Base-by-base conservation (phyloP, 2,797 vertebrate species). In the Periophthalmus magnuspinnatus region DNA sequence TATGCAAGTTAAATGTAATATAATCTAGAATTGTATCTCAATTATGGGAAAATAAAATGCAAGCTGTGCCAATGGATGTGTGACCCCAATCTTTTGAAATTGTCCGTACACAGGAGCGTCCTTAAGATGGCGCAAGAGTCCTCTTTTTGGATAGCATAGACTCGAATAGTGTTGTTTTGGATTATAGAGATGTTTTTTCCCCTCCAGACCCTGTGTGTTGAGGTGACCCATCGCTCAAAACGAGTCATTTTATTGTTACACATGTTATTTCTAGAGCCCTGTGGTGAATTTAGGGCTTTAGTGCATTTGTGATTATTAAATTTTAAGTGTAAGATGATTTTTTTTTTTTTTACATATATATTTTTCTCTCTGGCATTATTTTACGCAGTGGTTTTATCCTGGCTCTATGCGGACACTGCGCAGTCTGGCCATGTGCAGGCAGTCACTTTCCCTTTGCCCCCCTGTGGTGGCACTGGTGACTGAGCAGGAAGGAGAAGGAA, bases 401-500 rank as follows among this genome's bases (percentile, higher is more conserved):
- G 52, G 54, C 0, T 28, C 0, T 21, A 28, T 21, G 32, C 21
- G 52, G 19, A 36, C 48, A n/a, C 48, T 52, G 48, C 21, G 50
- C 19, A 14, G 47, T 24, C 17, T 33, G 28, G 65, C 64, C 64
- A 65, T 11, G 64, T 52, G 54, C 19, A 47, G 67, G 50, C 52
- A 21, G 33, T 57, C 67, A 69, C n/a, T 71, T 72, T 55, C 64
- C 55, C 55, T 48, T 63, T 19, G 14, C 61, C 28, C 33, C 38
- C 54, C 54, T 24, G 54, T 28, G 24, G 56, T 7, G 24, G 28
- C 34, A 5, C 22, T 19, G 14, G 56, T 8, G 41, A 45, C 32
- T 19, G 50, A 65, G 60, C 50, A 64, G 73, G 61, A 61, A 52
- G 69, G 45, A 38, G 41, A 45, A 45, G 67, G 67, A 41, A 55